Evolutionary conservation across 2,113 vertebrate species (phyloP).

Genomic region (Eptesicus fuscus): DNA sequence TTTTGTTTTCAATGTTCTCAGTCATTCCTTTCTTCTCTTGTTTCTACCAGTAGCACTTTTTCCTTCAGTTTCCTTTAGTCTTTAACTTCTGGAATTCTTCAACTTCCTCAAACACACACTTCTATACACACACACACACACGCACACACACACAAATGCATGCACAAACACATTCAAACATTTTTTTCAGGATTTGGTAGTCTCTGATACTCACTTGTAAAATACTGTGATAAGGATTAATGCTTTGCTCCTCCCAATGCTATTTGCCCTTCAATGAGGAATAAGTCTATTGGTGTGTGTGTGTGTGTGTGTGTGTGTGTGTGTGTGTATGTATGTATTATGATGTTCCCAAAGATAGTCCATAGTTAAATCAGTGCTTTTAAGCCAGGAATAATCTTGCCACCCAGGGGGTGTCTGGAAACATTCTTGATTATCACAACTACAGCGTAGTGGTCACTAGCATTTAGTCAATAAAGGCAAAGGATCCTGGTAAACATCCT

Average conservation of each 20-base stretch:
- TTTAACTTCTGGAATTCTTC: background rate
- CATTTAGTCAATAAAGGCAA: background rate
- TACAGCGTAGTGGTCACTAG: accelerated
- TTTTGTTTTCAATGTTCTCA: background rate
- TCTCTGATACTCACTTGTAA: background rate
- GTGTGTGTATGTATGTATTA: background rate
- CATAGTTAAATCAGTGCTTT: background rate
- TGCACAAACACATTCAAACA: background rate
- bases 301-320: background rate
- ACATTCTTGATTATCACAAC: background rate
- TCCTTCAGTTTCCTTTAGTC: background rate
- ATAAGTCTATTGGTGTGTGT: background rate
- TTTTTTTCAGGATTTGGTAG: background rate
- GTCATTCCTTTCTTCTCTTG: background rate
- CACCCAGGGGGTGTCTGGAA: background rate
- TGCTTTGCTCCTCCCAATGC: background rate
- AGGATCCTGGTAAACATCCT: background rate
- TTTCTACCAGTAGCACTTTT: background rate
- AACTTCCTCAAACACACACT: background rate
- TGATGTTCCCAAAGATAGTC: background rate
- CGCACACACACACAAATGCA: background rate
- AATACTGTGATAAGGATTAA: background rate
- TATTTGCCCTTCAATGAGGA: background rate
- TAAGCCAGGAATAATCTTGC: background rate
- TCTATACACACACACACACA: background rate